Evolutionary conservation across 1,140 invertebrate genomes (phyloP).

Genomic region (Coptotermes formosanus): DNA sequence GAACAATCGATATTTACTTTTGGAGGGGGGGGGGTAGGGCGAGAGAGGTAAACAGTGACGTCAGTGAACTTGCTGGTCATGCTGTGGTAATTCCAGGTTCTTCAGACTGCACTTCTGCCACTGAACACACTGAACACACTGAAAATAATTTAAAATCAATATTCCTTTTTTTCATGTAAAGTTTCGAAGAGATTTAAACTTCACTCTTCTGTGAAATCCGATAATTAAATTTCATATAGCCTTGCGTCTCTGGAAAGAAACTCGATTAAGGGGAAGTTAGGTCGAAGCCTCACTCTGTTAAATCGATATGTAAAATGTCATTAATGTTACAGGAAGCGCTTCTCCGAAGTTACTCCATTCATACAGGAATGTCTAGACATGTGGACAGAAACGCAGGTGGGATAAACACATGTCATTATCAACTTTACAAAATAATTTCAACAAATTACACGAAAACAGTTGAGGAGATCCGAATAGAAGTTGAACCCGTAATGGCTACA

Average conservation of each 20-base stretch:
- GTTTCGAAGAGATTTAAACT: not conserved
- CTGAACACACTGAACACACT: not conserved
- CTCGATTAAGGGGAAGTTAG: not conserved
- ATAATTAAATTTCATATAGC: constrained; percentile 18
- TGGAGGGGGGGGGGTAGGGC: too few species aligned
- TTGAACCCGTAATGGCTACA: too few species aligned
- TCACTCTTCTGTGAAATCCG: constrained; percentile 11
- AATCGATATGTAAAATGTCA: not conserved
- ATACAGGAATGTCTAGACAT: not conserved
- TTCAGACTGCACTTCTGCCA: not conserved
- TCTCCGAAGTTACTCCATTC: not conserved
- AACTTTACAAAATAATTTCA: too few species aligned
- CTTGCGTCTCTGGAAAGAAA: not conserved
- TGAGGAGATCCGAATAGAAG: too few species aligned
- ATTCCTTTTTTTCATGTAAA: constrained; percentile 1
- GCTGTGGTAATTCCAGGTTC: too few species aligned
- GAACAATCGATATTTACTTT: too few species aligned
- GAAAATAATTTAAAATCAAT: not conserved
- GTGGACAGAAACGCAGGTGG: not conserved
- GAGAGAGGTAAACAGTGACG: too few species aligned
- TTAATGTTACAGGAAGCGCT: not conserved
- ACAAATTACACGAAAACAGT: too few species aligned
- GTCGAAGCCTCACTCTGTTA: not conserved
- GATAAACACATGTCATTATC: too few species aligned
- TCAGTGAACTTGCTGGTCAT: too few species aligned